These are phyloP conservation scores for Hedychridium roseum DNA, from an alignment of 2,888 invertebrate genomes.

Conservation along the genomic window DNA sequence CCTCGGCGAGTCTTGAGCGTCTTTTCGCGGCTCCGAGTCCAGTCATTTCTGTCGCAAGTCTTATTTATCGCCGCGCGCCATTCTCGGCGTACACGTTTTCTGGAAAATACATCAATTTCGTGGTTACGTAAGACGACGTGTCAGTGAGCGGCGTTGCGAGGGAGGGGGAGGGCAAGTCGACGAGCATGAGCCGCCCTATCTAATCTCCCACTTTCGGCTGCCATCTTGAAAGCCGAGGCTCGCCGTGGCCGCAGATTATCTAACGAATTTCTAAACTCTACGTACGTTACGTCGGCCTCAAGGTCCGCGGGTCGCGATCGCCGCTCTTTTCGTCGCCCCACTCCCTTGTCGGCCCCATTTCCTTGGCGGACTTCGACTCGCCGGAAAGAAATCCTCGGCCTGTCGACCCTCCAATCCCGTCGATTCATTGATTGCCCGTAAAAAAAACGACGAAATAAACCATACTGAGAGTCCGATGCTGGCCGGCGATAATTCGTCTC, in stretches of 20 bases:
- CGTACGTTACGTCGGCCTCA: slow-evolving; percentile 25
- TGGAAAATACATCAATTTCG: slow-evolving; percentile 41
- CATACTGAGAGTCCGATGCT: too few relatives aligned
- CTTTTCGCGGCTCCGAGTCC: too few relatives aligned
- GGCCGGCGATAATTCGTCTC: too few relatives aligned
- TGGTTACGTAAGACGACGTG: slow-evolving; percentile 26
- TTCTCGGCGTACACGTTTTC: slow-evolving; percentile 26
- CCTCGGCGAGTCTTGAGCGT: too few relatives aligned
- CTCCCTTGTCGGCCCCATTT: slow-evolving; percentile 15
- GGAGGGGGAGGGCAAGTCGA: slow-evolving; percentile 30
- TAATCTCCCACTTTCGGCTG: slow-evolving; percentile 58
- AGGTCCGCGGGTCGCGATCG: slow-evolving; percentile 21
- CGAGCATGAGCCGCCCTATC: slow-evolving; percentile 48
- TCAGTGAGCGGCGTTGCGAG: slow-evolving; percentile 8
- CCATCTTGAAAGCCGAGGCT: slow-evolving; percentile 54
- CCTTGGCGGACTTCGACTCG: slow-evolving; percentile 31
- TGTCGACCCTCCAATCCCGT: too few relatives aligned
- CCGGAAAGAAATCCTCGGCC: slow-evolving; percentile 26
- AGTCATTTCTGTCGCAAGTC: too few relatives aligned
- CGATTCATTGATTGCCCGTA: too few relatives aligned
- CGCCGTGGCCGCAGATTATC: slow-evolving; percentile 33
- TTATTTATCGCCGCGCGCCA: too few relatives aligned
- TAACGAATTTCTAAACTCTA: slow-evolving; percentile 42
- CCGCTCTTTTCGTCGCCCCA: slow-evolving; percentile 2
- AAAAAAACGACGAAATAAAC: too few relatives aligned